A percentile compares a stretch with the other conserved stretches of the same genome.
phyloP scores from a whole-genome alignment of 2,888 invertebrate species.

The Pyrrhosoma nymphula region DNA sequence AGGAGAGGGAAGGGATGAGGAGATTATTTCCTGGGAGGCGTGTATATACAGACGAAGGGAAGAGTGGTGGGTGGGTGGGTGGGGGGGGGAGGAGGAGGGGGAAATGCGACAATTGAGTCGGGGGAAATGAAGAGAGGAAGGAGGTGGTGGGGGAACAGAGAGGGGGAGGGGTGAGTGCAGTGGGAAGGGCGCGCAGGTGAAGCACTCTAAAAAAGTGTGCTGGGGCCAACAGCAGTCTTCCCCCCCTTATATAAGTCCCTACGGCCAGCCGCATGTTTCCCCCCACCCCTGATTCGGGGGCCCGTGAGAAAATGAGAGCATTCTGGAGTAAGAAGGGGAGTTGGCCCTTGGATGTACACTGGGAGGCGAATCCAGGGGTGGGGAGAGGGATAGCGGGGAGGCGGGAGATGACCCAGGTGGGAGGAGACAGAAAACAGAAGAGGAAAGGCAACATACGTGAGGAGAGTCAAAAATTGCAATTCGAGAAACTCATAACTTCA shows the following conservation, averaged over 20 bases:
- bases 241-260: background rate
- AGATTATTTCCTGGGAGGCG: slow-evolving; percentile 34
- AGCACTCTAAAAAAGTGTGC: background rate
- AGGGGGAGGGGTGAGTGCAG: background rate
- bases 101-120: background rate
- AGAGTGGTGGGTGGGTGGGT: background rate
- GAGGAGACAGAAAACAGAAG: no score
- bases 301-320: slow-evolving; percentile 54
- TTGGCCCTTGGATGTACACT: background rate
- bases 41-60: no score
- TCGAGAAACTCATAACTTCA: no score
- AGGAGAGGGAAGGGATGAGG: background rate
- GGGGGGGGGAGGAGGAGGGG: background rate
- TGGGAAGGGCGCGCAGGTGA: slow-evolving; percentile 50
- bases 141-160: background rate
- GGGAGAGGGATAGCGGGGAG: no score
- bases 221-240: background rate
- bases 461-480: no score
- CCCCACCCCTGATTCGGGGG: background rate
- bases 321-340: background rate
- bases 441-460: no score
- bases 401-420: no score
- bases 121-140: background rate
- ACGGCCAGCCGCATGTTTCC: background rate
- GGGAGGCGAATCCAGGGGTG: background rate